Evolutionary conservation across 2,113 vertebrate genomes (phyloP).

Genomic region (Urocolius indicus): DNA sequence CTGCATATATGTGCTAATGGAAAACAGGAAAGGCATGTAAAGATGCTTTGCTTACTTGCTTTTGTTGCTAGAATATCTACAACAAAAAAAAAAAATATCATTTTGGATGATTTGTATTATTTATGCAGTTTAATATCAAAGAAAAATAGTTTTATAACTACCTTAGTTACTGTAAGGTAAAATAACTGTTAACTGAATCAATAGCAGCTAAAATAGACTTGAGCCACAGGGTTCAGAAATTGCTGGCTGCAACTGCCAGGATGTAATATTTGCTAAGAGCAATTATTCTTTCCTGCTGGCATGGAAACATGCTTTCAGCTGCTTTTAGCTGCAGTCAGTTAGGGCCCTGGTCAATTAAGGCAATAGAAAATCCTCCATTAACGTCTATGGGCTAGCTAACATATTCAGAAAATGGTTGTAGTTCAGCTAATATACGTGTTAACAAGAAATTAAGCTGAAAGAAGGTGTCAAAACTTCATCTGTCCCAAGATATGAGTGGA

Average conservation of each 20-base stretch:
- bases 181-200: not conserved
- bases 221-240: not conserved
- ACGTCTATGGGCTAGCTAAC: not conserved
- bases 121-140: not conserved
- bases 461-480: not conserved
- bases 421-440: not conserved
- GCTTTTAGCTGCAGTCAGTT: not conserved
- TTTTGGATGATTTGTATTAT: not conserved
- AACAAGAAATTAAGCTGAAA: conserved; percentile 15
- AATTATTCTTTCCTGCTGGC: conserved; percentile 42
- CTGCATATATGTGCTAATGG: not conserved
- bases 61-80: not conserved
- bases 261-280: not conserved
- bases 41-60: not conserved
- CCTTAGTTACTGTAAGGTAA: not conserved
- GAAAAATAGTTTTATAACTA: not conserved
- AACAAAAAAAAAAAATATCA: not conserved
- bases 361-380: not conserved
- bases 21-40: not conserved
- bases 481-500: not conserved
- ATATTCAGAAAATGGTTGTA: not conserved
- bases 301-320: conserved; percentile 21
- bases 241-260: not conserved
- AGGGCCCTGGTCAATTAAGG: not conserved
- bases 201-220: not conserved